These are phyloP conservation scores for Atrichornis clamosus DNA, from an alignment of 2,113 vertebrate genomes.

Conservation along the genomic window DNA sequence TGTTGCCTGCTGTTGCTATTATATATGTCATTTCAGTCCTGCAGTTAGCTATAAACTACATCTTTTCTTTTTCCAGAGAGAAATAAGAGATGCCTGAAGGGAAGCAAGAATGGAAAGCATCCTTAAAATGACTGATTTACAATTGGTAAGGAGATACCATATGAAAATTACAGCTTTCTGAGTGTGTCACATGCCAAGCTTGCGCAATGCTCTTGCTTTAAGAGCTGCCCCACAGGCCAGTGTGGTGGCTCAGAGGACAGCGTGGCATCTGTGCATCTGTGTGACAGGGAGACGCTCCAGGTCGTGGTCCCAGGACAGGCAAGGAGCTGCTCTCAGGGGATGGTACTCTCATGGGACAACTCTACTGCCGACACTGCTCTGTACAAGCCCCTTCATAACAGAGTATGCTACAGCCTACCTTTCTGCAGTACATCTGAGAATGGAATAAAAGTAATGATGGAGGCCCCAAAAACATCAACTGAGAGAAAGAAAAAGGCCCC, in stretches of 20 bases:
- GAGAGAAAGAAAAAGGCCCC: background rate
- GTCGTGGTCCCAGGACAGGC: background rate
- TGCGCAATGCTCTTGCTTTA: background rate
- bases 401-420: background rate
- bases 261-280: fast-evolving
- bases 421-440: background rate
- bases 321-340: background rate
- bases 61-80: conserved; percentile 80
- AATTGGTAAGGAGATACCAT: conserved; percentile 71
- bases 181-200: conserved; percentile 15
- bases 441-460: background rate
- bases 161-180: conserved; percentile 72
- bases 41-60: conserved; percentile 82
- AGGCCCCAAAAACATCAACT: background rate
- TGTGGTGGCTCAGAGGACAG: background rate
- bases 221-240: background rate
- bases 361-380: background rate
- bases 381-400: background rate
- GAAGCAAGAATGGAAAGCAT: conserved; percentile 75
- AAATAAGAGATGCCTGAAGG: conserved; percentile 81
- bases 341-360: background rate
- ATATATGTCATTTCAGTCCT: conserved; percentile 81
- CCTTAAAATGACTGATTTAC: conserved; percentile 84
- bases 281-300: background rate
- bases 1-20: conserved; percentile 84